Evolutionary conservation across 1,140 invertebrate species (phyloP), one percentile per base, ranked within the genome.

Genomic region (Nautilus pompilius): DNA sequence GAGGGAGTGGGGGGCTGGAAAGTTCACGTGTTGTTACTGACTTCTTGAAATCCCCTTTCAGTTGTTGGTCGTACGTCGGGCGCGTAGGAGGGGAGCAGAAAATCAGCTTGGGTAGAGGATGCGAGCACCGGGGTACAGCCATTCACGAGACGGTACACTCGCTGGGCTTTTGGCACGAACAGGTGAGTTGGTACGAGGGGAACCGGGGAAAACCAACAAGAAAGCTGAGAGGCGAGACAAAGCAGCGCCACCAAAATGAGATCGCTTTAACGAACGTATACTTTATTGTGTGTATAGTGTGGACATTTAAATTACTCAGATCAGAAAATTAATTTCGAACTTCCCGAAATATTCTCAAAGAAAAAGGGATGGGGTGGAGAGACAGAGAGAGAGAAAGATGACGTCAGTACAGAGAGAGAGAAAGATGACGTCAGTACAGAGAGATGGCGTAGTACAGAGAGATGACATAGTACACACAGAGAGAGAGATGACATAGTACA

Each of bases 41-140:
- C 34, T 13, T 24, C 17, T 28, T 32, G 17, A 51, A 45, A 24
- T 48, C 55, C 24, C 26, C 55, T 59, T 61, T 17, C 82, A 92
- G 92, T 8, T 94, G 92, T 75, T 93, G 90, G 90, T 91, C 90
- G 0, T 89, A 87, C 49, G 89, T 93, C 0, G 91, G 91, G 5
- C 83, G 87, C 2, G 83, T 88, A 15, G 90, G 90, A 71, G 89
- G 89, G 2, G 80, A 86, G 4, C 90, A 91, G 76, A 87, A 90
- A 66, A 74, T 90, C 4, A 88, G 87, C 20, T 72, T 90, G 5
- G 76, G 76, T 5, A 36, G 62, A n/a, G 76, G 76, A 8, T 78
- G 76, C 66, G 17, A 45, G 36, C 57, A 61, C 10, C 17, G 70
- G 8, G 79, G 79, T 8, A 73, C 72, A 15, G 72, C 74, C 15